Evolutionary conservation across 2,888 invertebrate species (phyloP).

Genomic region (Aleiodes alternator): DNA sequence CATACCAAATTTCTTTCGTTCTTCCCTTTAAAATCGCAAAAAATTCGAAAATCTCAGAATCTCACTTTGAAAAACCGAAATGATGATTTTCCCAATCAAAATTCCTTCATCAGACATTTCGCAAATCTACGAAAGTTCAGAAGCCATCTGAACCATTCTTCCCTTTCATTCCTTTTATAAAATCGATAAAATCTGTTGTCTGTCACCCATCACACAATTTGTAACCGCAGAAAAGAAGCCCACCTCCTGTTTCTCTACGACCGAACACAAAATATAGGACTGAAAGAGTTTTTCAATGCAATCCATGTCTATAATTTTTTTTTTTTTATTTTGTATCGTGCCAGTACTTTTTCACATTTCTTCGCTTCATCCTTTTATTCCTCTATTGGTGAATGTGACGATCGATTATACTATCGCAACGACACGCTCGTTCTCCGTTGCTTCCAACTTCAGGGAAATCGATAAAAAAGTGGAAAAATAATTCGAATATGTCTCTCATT

Average conservation of each 20-base stretch:
- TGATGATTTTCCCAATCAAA: too few species aligned
- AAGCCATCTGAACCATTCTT: background rate
- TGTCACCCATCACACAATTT: constrained; percentile 36
- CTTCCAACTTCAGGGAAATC: constrained; percentile 41
- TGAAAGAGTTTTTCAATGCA: constrained; percentile 4
- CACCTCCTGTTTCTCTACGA: background rate
- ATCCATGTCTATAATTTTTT: background rate
- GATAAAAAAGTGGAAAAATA: background rate
- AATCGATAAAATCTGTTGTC: constrained; percentile 47
- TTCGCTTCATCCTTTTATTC: constrained; percentile 45
- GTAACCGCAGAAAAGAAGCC: too few species aligned
- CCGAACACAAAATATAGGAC: constrained; percentile 15
- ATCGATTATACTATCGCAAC: constrained; percentile 56
- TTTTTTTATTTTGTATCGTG: constrained; percentile 44
- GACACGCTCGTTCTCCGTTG: constrained; percentile 41
- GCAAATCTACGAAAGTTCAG: too few species aligned
- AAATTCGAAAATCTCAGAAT: too few species aligned
- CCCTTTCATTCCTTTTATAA: constrained; percentile 3
- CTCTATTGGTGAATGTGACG: constrained; percentile 40
- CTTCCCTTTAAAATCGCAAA: too few species aligned
- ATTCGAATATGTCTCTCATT: background rate
- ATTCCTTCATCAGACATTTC: too few species aligned
- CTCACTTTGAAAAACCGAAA: too few species aligned
- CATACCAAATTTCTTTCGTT: too few species aligned
- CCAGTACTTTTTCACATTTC: constrained; percentile 45